Evolutionary conservation across 1,140 invertebrate genomes (phyloP), one percentile per base, ranked within the genome.

Genomic region (honey bee (Apis mellifera)): DNA sequence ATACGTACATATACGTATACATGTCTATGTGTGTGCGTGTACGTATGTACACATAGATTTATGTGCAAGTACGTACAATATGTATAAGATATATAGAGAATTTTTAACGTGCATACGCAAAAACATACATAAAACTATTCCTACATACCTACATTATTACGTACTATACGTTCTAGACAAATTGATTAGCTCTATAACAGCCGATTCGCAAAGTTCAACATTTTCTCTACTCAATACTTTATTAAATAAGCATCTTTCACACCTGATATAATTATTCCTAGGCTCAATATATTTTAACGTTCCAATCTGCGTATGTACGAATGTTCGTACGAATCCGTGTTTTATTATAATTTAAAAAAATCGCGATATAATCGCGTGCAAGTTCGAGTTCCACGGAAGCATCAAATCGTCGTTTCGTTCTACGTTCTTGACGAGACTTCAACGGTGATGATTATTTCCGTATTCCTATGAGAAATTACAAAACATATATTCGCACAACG

Each of bases 121-220:
- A 26, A 60, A n/a, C n/a, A n/a, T 55, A 80, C 57, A 62, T 55
- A 64, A 66, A 54, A 66, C 50, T 62, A 59, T 80, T 78, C 55
- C 60, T 78, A 81, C 42, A 64, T 82, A 78, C 50, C 32, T 42
- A 42, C 5, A 42, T 54, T 62, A 73, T 9, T 62, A 64, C 48
- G 17, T 57, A 42, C 5, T 42, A 32, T 72, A 72, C 64, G 70
- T 77, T 70, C 50, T 82, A 82, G 65, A 50, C 57, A 50, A 78
- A 77, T 78, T 55, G 17, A 54, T 75, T 82, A 82, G 80, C n/a
- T 82, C 55, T 82, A 82, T n/a, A 70, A 59, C n/a, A 48, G 64
- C 32, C 64, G 74, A 78, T 50, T 70, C 50, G 73, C 64, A 54
- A 77, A 54, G 65, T 70, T 82, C 75, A 82, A 66, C 81, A 82